Evolutionary conservation across 2,888 invertebrate species (phyloP).

Genomic region (Phalera bucephala): DNA sequence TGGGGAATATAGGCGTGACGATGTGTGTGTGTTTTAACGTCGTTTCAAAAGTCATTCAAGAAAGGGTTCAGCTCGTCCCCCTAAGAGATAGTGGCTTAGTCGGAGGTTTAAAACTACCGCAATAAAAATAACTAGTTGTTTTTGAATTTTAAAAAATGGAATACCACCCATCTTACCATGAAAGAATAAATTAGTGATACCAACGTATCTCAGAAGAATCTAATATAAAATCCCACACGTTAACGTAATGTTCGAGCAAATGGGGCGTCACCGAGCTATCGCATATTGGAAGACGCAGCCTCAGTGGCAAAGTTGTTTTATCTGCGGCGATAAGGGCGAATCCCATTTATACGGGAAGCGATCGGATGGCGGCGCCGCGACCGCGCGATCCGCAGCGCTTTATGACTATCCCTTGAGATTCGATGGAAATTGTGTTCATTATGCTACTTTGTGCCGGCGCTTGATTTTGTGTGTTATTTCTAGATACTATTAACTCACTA

Average conservation of each 20-base stretch:
- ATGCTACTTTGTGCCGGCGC: background rate
- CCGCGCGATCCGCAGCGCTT: conserved; percentile 68
- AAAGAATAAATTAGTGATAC: background rate
- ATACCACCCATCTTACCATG: background rate
- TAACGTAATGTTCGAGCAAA: conserved; percentile 70
- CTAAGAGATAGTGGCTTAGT: too few species aligned
- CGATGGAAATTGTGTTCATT: conserved; percentile 5
- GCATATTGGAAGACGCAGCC: conserved; percentile 59
- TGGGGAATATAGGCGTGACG: too few species aligned
- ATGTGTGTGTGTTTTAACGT: too few species aligned
- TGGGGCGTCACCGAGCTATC: conserved; percentile 57
- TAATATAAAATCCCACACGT: conserved; percentile 58
- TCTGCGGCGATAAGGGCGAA: conserved; percentile 60
- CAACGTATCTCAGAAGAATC: conserved; percentile 34
- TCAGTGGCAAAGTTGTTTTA: conserved; percentile 74
- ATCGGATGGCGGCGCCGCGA: conserved; percentile 56
- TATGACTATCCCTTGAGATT: conserved; percentile 57
- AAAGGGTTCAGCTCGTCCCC: too few species aligned
- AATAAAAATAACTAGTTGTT: too few species aligned
- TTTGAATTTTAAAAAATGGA: too few species aligned
- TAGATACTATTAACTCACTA: too few species aligned
- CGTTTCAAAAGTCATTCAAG: too few species aligned
- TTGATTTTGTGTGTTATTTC: background rate
- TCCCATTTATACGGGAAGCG: conserved; percentile 38
- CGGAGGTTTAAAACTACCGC: too few species aligned